Evolutionary conservation across 2,888 invertebrate genomes (phyloP).

Genomic region (Acanthosepion esculentum): DNA sequence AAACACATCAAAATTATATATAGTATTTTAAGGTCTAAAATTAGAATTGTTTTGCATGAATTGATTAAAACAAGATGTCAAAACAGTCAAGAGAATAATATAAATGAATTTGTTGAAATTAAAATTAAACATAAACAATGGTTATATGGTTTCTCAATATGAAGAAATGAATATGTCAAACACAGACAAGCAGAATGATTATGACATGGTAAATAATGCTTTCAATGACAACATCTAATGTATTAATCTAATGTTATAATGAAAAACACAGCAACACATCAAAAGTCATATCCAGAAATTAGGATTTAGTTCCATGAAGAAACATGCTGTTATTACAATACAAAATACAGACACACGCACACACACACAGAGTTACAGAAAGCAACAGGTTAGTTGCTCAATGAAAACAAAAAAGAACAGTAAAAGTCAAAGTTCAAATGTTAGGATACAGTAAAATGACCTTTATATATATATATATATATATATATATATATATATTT

Average conservation of each 20-base stretch:
- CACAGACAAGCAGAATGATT: background rate
- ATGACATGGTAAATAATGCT: background rate
- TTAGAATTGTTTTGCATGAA: too few species aligned
- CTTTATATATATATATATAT: background rate
- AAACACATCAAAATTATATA: too few species aligned
- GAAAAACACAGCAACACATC: conserved; percentile 9
- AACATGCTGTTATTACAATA: background rate
- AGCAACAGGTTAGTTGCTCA: conserved; percentile 47
- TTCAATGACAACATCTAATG: background rate
- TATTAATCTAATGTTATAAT: background rate
- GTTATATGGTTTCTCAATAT: background rate
- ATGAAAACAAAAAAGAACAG: conserved; percentile 47
- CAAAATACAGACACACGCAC: background rate
- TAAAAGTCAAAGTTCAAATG: background rate
- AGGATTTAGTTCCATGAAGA: background rate
- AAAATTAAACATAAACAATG: background rate
- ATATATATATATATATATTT: background rate
- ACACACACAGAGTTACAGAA: background rate
- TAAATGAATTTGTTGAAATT: too few species aligned
- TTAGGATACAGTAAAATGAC: background rate
- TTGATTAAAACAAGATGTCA: too few species aligned
- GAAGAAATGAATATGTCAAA: background rate
- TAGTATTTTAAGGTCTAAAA: too few species aligned
- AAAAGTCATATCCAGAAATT: background rate
- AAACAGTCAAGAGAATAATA: too few species aligned